Evolutionary conservation across 2,797 vertebrate species (phyloP).

Genomic region (Aselliscus stoliczkanus): DNA sequence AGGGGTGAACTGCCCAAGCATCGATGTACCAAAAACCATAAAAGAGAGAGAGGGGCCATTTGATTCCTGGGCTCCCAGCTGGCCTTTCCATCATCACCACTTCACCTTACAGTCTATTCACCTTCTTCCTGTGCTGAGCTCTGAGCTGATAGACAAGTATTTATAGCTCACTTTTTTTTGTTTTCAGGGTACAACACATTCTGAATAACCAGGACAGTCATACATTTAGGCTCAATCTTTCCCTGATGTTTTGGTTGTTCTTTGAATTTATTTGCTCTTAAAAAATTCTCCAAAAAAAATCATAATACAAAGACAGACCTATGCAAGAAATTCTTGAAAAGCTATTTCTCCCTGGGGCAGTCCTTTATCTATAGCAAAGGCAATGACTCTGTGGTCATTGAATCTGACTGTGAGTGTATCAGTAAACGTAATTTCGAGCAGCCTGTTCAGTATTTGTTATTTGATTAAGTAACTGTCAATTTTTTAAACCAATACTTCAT

Average conservation of each 20-base stretch:
- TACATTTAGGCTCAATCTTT: background rate
- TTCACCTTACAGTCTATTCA: background rate
- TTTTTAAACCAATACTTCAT: slow-evolving; percentile 26
- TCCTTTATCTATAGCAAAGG: background rate
- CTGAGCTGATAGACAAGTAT: background rate
- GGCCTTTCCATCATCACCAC: background rate
- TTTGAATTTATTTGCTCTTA: background rate
- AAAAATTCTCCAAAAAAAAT: background rate
- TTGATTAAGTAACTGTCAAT: background rate
- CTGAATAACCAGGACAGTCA: background rate
- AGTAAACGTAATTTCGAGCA: background rate
- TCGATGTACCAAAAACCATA: background rate
- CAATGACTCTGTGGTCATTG: background rate
- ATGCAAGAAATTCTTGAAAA: background rate
- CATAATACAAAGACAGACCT: background rate
- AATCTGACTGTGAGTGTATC: background rate
- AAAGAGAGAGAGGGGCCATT: background rate
- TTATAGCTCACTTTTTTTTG: background rate
- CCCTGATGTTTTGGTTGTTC: background rate
- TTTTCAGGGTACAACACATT: background rate
- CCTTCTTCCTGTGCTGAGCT: background rate
- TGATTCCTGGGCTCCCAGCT: background rate
- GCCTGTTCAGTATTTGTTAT: background rate
- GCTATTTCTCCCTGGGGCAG: background rate
- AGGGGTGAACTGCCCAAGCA: background rate